Evolutionary conservation across 2,113 vertebrate species (phyloP).

Genomic region (Eolophus roseicapilla): DNA sequence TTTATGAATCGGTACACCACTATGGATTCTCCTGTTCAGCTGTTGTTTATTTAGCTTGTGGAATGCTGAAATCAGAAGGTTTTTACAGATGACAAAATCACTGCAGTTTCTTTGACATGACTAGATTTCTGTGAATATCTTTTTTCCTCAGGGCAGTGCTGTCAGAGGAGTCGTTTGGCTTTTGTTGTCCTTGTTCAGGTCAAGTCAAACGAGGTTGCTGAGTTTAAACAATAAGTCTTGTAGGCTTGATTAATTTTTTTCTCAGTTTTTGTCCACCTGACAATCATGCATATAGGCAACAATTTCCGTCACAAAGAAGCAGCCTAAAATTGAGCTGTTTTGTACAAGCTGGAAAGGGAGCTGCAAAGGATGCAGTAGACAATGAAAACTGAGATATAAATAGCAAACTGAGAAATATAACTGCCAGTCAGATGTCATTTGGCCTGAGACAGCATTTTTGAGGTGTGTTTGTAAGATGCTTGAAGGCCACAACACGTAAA

Average conservation of each 20-base stretch:
- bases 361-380: not conserved
- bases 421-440: not conserved
- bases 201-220: not conserved
- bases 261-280: not conserved
- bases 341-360: not conserved
- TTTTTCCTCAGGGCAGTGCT: not conserved
- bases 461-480: not conserved
- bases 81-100: not conserved
- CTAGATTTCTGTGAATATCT: not conserved
- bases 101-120: not conserved
- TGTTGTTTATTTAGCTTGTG: not conserved
- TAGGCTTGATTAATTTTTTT: not conserved
- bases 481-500: not conserved
- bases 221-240: not conserved
- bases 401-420: not conserved
- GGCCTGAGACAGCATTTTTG: not conserved
- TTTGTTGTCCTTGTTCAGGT: not conserved
- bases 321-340: not conserved
- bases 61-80: not conserved
- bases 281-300: not conserved
- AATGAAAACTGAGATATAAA: not conserved
- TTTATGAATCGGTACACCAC: not conserved
- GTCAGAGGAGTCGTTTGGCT: not conserved
- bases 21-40: not conserved
- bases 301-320: not conserved